A percentile compares a stretch with the other conserved stretches of the same genome.
These are phyloP conservation scores for Trissolcus japonicus DNA, from an alignment of 2,888 invertebrate genomes.

Conservation along the genomic window DNA sequence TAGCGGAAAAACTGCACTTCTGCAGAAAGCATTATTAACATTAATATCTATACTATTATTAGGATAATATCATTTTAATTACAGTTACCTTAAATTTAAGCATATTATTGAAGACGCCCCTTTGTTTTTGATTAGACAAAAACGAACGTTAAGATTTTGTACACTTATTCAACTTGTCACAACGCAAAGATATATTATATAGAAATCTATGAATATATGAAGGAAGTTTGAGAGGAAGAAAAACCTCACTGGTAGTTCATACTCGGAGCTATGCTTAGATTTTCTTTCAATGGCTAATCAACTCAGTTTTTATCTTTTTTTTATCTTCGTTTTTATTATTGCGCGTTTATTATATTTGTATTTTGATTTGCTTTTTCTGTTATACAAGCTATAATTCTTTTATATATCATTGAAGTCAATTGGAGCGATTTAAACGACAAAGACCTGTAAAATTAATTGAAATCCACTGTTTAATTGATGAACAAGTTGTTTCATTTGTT, in stretches of 20 bases:
- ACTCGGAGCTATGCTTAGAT: constrained; percentile 25
- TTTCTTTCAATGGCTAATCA: constrained; percentile 6
- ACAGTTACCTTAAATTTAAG: constrained; percentile 48
- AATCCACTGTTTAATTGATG: background rate
- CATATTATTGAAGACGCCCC: constrained; percentile 30
- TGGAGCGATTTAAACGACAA: background rate
- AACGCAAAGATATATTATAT: constrained; percentile 40
- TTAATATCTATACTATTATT: constrained; percentile 45
- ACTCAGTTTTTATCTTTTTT: constrained; percentile 6
- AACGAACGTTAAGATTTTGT: constrained; percentile 46
- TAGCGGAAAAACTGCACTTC: constrained; percentile 41
- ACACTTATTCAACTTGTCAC: constrained; percentile 47
- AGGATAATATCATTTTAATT: constrained; percentile 43
- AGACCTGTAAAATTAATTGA: constrained; percentile 14
- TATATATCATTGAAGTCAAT: background rate
- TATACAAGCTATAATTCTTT: background rate
- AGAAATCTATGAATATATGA: background rate
- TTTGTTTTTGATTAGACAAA: constrained; percentile 20
- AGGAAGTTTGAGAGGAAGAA: constrained; percentile 11
- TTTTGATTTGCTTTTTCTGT: constrained; percentile 11
- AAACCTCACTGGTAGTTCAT: constrained; percentile 17
- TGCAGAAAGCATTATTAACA: constrained; percentile 52
- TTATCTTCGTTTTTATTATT: constrained; percentile 4
- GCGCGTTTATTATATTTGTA: background rate
- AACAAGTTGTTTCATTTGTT: constrained; percentile 2